Base-by-base conservation (phyloP, 1,140 invertebrate species). In the Trinorchestia longiramus region DNA sequence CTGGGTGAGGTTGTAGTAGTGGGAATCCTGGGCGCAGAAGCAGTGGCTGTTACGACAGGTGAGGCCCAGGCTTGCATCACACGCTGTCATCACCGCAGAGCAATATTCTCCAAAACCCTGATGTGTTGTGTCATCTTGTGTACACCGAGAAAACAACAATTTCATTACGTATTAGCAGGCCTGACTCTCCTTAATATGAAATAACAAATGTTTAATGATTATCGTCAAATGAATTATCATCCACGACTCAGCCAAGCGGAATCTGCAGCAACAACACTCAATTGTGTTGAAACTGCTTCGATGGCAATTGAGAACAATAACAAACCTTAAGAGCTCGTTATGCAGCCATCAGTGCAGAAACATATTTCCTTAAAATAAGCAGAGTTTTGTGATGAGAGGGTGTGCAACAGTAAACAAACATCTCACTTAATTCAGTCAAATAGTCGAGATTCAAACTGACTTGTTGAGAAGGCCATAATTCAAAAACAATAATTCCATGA, bases 71-170 rank as follows among this genome's bases (percentile, higher is more conserved):
- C 92, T 94, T 0, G 92, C 92, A 4, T 47, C 44, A 36, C 92
- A 94, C 43, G 92, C 92, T 19, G 92, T 94, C 92, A 94, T 94
- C 43, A 94, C 92, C 44, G 92, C 92, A 45, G 92, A 94, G 36
- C 92, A 94, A 44, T 94, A 94, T 11, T 8, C 43, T 28, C 92
- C 92, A 47, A 94, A 94, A 1, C 43, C 44, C 40, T 45, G 43
- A 36, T 45, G 41, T 17, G 92, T 94, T 11, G 43, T 17, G 92
- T 45, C 44, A 45, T 44, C 92, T 94, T 44, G 41, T 23, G 19
- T 23, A 41, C 8, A 91, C 28, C 41, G 43, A 17, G 6, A 91
- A 44, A 44, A 91, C 6, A 43, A 42, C 19, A 23, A 17, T 11
- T 91, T 11, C 15, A 77, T 77, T 23, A 77, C 36, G 62, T 28